Evolutionary conservation across 1,140 invertebrate genomes (phyloP).

Genomic region (Antheraea mylitta): DNA sequence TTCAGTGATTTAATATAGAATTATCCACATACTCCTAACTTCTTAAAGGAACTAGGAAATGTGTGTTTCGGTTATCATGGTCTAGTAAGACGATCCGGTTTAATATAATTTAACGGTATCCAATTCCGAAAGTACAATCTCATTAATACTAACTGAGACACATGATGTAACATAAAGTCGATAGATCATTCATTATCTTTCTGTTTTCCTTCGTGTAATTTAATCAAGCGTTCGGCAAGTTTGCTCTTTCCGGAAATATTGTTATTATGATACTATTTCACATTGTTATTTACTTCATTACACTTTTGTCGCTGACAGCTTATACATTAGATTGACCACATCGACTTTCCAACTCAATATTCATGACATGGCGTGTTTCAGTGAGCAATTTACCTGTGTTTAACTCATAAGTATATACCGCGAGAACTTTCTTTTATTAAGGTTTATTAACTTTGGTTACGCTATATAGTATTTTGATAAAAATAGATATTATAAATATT

Average conservation of each 20-base stretch:
- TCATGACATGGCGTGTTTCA: slow-evolving; percentile 38
- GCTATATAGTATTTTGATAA: neutral
- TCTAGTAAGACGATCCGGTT: neutral
- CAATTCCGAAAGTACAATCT: neutral
- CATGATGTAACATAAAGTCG: neutral
- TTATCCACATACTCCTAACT: neutral
- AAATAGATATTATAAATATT: neutral
- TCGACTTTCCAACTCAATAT: slow-evolving; percentile 43
- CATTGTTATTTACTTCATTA: slow-evolving; percentile 18
- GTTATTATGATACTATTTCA: slow-evolving; percentile 15
- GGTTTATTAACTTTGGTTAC: neutral
- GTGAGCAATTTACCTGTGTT: slow-evolving; percentile 28
- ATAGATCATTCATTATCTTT: neutral
- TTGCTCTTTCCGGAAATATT: slow-evolving; percentile 1
- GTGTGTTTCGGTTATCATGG: neutral
- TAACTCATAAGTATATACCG: slow-evolving; percentile 26
- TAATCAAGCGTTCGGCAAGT: neutral
- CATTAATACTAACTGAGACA: neutral
- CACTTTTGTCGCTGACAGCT: slow-evolving; percentile 5
- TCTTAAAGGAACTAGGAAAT: neutral
- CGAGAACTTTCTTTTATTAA: slow-evolving; percentile 20
- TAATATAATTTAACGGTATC: neutral
- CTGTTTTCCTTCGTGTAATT: neutral
- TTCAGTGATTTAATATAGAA: neutral
- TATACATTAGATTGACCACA: slow-evolving; percentile 7